Percentiles rank a stretch among this genome's conserved stretches.
Evolutionary conservation across 2,888 invertebrate genomes (phyloP).

Genomic region (Drosophila birchii): DNA sequence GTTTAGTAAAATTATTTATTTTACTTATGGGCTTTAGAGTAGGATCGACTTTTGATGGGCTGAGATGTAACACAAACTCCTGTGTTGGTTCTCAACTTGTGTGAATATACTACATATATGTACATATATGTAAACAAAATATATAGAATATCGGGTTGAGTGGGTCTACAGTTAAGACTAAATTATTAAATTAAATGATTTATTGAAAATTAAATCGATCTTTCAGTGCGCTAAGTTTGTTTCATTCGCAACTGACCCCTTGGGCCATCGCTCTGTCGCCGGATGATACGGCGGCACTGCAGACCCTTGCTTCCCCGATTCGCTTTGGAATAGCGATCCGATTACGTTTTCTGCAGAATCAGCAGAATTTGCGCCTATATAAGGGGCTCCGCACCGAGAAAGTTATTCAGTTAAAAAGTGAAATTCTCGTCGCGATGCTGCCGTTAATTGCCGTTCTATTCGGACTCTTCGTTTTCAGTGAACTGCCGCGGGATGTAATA

Average conservation of each 20-base stretch:
- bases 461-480: slow-evolving; percentile 5
- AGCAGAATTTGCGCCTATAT: not conserved
- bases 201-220: no score
- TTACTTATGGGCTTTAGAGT: no score
- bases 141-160: no score
- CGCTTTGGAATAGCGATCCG: not conserved
- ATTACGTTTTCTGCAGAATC: slow-evolving; percentile 6
- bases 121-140: no score
- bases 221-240: not conserved
- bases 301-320: not conserved
- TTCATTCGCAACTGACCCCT: not conserved
- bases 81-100: no score
- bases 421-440: slow-evolving; percentile 23
- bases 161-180: no score
- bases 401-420: slow-evolving; percentile 7
- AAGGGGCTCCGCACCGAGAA: not conserved
- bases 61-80: no score
- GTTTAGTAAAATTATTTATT: no score
- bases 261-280: not conserved
- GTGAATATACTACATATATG: no score
- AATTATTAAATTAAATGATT: no score
- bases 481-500: slow-evolving; percentile 1
- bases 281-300: not conserved
- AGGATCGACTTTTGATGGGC: no score
- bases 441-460: not conserved